Evolutionary conservation across 2,797 vertebrate genomes (phyloP).

Genomic region (Sebastes trivittatus): DNA sequence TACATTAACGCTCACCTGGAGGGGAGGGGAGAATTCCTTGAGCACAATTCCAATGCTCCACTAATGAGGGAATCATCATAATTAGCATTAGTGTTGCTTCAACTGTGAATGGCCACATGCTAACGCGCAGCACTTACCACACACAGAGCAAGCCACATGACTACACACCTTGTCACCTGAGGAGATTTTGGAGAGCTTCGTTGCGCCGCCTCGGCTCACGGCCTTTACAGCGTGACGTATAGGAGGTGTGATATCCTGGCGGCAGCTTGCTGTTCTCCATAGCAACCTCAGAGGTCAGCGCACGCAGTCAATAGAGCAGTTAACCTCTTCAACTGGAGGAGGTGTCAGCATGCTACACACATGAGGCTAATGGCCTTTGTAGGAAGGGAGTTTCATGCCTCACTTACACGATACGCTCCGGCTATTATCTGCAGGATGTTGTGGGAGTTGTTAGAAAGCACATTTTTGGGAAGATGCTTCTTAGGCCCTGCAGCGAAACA

Average conservation of each 20-base stretch:
- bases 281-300: conserved; percentile 63
- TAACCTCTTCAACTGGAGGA: conserved; percentile 46
- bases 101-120: conserved; percentile 34
- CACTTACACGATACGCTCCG: conserved; percentile 34
- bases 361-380: conserved; percentile 49
- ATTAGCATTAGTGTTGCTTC: conserved; percentile 41
- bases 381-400: conserved; percentile 16
- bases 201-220: neutral
- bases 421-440: conserved; percentile 58
- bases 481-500: conserved; percentile 25
- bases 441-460: conserved; percentile 54
- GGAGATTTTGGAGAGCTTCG: conserved; percentile 43
- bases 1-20: conserved; percentile 56
- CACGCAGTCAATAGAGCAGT: conserved; percentile 46
- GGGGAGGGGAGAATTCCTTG: conserved; percentile 24
- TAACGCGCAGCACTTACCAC: conserved; percentile 39
- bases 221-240: conserved; percentile 46
- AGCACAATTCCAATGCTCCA: conserved; percentile 23
- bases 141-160: neutral
- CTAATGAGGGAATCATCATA: conserved; percentile 64
- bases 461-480: conserved; percentile 30
- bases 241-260: conserved; percentile 28
- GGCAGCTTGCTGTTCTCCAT: conserved; percentile 53
- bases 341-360: conserved; percentile 25
- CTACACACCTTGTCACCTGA: conserved; percentile 31